phyloP scores from a whole-genome alignment of 2,113 vertebrate species.

The Cyprinodon variegatus region DNA sequence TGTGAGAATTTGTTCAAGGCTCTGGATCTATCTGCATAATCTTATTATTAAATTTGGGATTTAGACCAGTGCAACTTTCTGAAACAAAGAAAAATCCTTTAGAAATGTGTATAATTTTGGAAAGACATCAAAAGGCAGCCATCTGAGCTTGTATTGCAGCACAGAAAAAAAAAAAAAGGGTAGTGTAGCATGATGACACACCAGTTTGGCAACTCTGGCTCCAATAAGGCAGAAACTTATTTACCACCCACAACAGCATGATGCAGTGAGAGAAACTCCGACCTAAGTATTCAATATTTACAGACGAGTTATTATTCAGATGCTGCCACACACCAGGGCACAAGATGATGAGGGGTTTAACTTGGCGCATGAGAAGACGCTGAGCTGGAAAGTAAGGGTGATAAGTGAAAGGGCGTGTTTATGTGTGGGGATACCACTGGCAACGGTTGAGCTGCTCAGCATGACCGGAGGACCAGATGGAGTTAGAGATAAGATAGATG shows the following conservation, averaged over 20 bases:
- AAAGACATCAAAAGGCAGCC: conserved; percentile 44
- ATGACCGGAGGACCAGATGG: conserved; percentile 42
- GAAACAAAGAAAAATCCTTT: conserved; percentile 9
- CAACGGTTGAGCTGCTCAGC: conserved; percentile 40
- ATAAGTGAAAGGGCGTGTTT: conserved; percentile 52
- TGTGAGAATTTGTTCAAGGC: neutral
- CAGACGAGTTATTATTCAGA: conserved; percentile 61
- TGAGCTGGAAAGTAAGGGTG: conserved; percentile 52
- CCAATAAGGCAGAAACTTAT: conserved; percentile 22
- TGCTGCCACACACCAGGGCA: conserved; percentile 58
- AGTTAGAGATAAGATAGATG: conserved; percentile 36
- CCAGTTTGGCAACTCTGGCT: conserved; percentile 21
- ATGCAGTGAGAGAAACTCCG: conserved; percentile 20
- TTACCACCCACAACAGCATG: neutral
- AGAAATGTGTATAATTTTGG: conserved; percentile 26
- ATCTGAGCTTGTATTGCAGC: conserved; percentile 42
- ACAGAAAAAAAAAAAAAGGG: conserved; percentile 20
- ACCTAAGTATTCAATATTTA: conserved; percentile 56
- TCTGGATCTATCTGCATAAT: neutral
- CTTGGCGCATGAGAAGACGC: conserved; percentile 34
- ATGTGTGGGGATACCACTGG: conserved; percentile 36
- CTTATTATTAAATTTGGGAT: conserved; percentile 14
- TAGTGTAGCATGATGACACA: conserved; percentile 30
- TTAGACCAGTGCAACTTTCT: conserved; percentile 18
- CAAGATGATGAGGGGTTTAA: conserved; percentile 60